phyloP scores from a whole-genome alignment of 2,113 vertebrate genomes.

The Limanda limanda region DNA sequence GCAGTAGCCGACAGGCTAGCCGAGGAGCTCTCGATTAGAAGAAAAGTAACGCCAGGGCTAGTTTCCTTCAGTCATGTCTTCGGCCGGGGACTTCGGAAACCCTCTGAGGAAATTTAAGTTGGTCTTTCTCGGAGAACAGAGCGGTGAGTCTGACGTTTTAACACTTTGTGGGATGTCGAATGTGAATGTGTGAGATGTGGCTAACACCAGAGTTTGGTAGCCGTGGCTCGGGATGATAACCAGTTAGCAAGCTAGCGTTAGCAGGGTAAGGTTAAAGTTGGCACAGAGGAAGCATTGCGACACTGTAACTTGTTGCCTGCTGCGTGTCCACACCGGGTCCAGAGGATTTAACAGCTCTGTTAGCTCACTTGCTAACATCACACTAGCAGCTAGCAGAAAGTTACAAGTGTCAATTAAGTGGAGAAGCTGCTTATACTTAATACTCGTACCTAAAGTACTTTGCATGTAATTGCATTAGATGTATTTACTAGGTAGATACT shows the following conservation, averaged over 20 bases:
- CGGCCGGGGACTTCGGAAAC: conserved; percentile 84
- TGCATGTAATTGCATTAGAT: neutral
- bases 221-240: neutral
- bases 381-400: neutral
- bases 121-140: conserved; percentile 85
- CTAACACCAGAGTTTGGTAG: conserved; percentile 17
- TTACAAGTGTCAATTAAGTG: neutral
- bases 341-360: neutral
- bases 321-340: neutral
- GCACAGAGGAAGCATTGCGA: conserved; percentile 30
- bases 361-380: neutral
- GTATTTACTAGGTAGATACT: neutral
- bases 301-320: conserved; percentile 21
- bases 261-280: conserved; percentile 44
- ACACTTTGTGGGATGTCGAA: neutral
- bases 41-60: conserved; percentile 53
- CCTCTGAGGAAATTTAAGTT: conserved; percentile 84
- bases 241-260: conserved; percentile 56
- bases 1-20: conserved; percentile 52
- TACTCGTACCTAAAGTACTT: neutral
- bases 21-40: conserved; percentile 36
- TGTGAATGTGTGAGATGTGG: too few relatives aligned
- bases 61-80: conserved; percentile 76
- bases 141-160: conserved; percentile 68
- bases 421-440: neutral